Base-by-base conservation (phyloP, 2,797 vertebrate species). In the Spea hammondii region DNA sequence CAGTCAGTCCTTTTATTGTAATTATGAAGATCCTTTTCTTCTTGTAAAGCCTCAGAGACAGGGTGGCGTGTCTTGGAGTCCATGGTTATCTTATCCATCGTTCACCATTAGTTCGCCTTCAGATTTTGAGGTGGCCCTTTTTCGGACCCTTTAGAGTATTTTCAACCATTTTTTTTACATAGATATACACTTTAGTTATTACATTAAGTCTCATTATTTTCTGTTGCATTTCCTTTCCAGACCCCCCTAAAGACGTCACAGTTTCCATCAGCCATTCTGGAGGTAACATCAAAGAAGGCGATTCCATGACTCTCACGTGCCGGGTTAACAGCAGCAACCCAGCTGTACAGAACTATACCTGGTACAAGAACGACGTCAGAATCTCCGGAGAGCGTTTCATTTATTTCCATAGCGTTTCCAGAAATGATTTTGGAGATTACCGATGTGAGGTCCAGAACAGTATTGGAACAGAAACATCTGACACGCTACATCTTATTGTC, bases 321-420 rank as follows among this genome's bases (percentile, higher is more conserved):
- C 6, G 4, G 0, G 88, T 87, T 1, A 86, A 82, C 80, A 89
- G 88, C 89, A 91, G 89, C 80, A 77, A 88, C 77, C 92, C 92
- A 0, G 14, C 46, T 0, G 3, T 89, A 59, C 79, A 46, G 0
- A 50, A 44, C 0, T 80, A 86, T 82, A 77, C 0, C 73, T 93
- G 92, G 92, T 59, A 83, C 85, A 91, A 87, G 85, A 89, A 91
- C 0, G 87, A 87, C 12, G n/a, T 0, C 0, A 51, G 1, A 0
- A 0, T 84, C 8, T 70, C 66, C 51, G 7, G 0, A 0, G 5
- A 83, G 8, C 32, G 0, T 5, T 5, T 84, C 8, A 83, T 92
- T 9, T 79, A 11, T 4, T 54, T 93, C 11, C 46, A 0, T 1
- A 81, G 0, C 0, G 70, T 82, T 0, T 46, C 69, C 9, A 87